Evolutionary conservation across 92 coral and sea anemone species (phyloP), one percentile per base, ranked within the genome.

Genomic region (Metridium senile): DNA sequence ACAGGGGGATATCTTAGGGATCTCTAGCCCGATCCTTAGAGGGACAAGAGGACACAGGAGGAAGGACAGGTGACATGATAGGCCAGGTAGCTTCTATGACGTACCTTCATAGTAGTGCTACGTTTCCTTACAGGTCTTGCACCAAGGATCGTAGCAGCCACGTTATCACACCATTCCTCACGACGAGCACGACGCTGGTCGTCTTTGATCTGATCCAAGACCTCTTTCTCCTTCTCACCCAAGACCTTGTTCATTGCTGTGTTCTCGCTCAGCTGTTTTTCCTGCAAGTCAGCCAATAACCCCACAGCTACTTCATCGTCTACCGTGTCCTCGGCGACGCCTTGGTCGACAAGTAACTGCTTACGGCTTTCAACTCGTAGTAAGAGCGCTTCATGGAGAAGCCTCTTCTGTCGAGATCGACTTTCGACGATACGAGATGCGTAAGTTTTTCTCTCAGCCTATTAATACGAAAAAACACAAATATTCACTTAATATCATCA

Each of bases 151-250:
- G 89, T 83, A 1, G 99, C 97, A 27, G 99, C 99, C 0, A 95
- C 82, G 73, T 95, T 95, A 82, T 95, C 99, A 79, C 93, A 88
- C 93, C 97, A 89, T 0, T 97, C 97, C 65, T 95, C 99, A 62
- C 93, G 92, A 18, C 99, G 92, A 26, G 97, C 86, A 65, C 92
- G 91, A 57, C 99, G 90, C 74, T 95, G 99, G 58, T 95, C 99
- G 9, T 89, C 90, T 62, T 88, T 92, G 65, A 95, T 76, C 62
- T 88, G 99, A 70, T 63, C 71, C 58, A 95, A 72, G 16, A 89
- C 93, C 1, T 81, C 61, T 62, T 79, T 89, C 57, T 87, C 97
- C 97, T 95, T 70, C 58, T 6, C 20, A 13, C 49, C 56, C 22
- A 29, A 39, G 39, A 53, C 43, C 27, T 83, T 92, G n/a, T 68